Evolutionary conservation across 2,888 invertebrate species (phyloP), one percentile per base, ranked within the genome.

Genomic region (Sabatieria punctata): DNA sequence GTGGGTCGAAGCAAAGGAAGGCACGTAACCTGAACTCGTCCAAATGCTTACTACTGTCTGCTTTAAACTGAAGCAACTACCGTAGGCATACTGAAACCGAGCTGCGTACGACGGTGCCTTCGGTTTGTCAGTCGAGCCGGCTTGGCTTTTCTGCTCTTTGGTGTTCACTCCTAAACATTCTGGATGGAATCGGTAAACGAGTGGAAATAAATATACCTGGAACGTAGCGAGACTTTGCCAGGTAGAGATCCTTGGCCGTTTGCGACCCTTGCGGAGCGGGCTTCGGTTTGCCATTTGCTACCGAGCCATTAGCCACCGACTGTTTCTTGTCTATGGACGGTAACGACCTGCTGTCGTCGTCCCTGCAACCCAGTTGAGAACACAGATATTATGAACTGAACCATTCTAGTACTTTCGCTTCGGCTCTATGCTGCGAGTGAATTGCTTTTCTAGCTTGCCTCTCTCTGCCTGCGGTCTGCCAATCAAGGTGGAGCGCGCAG

Each of bases 161-260:
- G n/a, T n/a, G n/a, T n/a, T n/a, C n/a, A n/a, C n/a, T n/a, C n/a
- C n/a, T n/a, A n/a, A n/a, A n/a, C n/a, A n/a, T n/a, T n/a, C n/a
- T n/a, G n/a, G n/a, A n/a, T n/a, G n/a, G n/a, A n/a, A n/a, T n/a
- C n/a, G n/a, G n/a, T n/a, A n/a, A n/a, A n/a, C n/a, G n/a, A n/a
- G n/a, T n/a, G n/a, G 36, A 36, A 8, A 36, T 36, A 36, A 36
- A 36, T 36, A 39, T 39, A 21, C 82, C 83, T 51, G 81, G 79
- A 55, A 82, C 77, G 67, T 83, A 84, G 60, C 84, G 75, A 54
- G 82, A 77, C 52, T 82, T 78, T 54, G 77, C 77, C 52, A 84
- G 68, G 68, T 84, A 84, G 52, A 80, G 78, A 57, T 80, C 79
- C 56, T 82, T 82, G 2, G 78, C 78, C 47, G 74, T 70, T 35